Evolutionary conservation across 1,140 invertebrate species (phyloP).

Genomic region (Bilobella aurantiaca): DNA sequence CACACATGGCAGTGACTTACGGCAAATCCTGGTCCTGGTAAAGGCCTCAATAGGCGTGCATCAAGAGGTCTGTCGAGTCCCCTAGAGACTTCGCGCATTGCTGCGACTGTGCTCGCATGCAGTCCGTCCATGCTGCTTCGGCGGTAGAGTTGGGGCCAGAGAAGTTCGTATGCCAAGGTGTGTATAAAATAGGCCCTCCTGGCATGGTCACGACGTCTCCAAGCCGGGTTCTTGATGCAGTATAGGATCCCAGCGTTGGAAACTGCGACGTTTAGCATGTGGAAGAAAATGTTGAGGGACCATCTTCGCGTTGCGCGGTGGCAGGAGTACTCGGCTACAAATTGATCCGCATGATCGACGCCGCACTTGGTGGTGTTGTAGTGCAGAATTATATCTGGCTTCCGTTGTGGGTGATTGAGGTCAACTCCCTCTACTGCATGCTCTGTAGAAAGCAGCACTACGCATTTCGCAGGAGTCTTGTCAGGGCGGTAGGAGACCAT

Average conservation of each 20-base stretch:
- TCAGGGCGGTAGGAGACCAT: neutral
- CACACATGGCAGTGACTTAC: too few species aligned
- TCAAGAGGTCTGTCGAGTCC: too few species aligned
- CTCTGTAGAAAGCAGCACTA: slow-evolving; percentile 7
- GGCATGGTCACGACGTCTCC: neutral
- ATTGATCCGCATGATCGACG: slow-evolving; percentile 7
- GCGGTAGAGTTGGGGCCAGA: neutral
- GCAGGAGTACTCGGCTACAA: neutral
- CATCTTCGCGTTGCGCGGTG: neutral
- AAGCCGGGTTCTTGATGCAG: neutral
- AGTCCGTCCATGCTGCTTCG: neutral
- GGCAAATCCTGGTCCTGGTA: too few species aligned
- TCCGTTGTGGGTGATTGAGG: neutral
- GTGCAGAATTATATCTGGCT: slow-evolving; percentile 12
- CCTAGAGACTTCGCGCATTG: neutral
- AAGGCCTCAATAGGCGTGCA: too few species aligned
- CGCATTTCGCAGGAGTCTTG: neutral
- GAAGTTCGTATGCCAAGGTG: neutral
- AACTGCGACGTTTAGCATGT: slow-evolving; percentile 2
- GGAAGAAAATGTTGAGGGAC: neutral
- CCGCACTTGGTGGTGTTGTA: slow-evolving; percentile 9
- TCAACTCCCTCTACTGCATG: neutral
- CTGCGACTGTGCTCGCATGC: neutral
- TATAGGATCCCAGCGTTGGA: neutral
- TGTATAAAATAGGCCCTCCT: neutral